Conservation (phyloP, 2,888 invertebrate genomes). For the Heliconius erato region DNA sequence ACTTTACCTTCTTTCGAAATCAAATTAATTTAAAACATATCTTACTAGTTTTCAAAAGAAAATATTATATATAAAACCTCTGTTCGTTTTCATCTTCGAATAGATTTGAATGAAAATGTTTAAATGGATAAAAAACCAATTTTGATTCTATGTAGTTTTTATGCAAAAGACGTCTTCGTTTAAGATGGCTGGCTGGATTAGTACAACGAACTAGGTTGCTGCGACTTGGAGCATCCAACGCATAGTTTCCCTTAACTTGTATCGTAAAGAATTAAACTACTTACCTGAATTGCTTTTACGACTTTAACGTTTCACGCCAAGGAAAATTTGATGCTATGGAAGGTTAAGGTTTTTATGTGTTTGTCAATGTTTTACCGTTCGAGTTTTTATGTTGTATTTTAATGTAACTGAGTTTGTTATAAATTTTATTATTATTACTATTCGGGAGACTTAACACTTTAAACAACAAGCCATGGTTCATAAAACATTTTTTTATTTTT, state of each 20-base stretch:
- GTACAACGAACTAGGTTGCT: slow-evolving; percentile 65
- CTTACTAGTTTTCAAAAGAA: slow-evolving; percentile 1
- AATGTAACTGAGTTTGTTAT: slow-evolving; percentile 19
- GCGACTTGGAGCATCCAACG: slow-evolving; percentile 64
- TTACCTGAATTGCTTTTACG: slow-evolving; percentile 74
- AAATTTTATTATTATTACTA: slow-evolving; percentile 14
- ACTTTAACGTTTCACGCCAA: slow-evolving; percentile 65
- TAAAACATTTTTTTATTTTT: not conserved
- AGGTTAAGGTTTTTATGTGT: slow-evolving; percentile 58
- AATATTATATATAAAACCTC: slow-evolving; percentile 35
- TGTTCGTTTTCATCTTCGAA: slow-evolving; percentile 31
- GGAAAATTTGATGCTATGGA: slow-evolving; percentile 70
- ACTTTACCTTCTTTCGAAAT: not conserved
- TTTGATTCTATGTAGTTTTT: slow-evolving; percentile 63
- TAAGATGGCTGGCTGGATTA: slow-evolving; percentile 71
- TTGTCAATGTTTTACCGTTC: slow-evolving; percentile 59
- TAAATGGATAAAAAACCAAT: slow-evolving; percentile 71
- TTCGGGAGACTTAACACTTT: not conserved
- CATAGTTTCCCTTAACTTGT: slow-evolving; percentile 72
- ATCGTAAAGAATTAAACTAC: slow-evolving; percentile 72
- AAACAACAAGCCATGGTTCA: no score
- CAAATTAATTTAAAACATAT: not conserved
- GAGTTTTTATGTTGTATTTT: slow-evolving; percentile 65
- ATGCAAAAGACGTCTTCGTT: slow-evolving; percentile 73
- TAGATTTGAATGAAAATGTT: slow-evolving; percentile 58